phyloP scores from a whole-genome alignment of 1,140 invertebrate species.

The Chymomyza costata region DNA sequence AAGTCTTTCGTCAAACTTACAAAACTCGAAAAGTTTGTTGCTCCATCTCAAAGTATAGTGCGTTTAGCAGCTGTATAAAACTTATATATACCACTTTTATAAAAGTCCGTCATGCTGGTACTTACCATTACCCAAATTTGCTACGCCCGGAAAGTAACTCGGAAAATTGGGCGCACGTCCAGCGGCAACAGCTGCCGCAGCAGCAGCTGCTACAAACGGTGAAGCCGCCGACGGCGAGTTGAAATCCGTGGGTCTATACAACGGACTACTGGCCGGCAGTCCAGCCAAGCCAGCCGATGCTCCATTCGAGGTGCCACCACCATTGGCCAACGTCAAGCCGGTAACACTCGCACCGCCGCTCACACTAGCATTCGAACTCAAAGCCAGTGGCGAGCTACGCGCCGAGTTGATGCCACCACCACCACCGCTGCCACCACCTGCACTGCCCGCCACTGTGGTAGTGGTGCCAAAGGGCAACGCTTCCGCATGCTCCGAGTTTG shows the following conservation, averaged over 20 bases:
- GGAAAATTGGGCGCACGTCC: conserved; percentile 68
- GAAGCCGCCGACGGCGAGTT: conserved; percentile 64
- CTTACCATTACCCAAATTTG: conserved; percentile 67
- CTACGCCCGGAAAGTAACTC: conserved; percentile 65
- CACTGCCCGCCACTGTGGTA: conserved; percentile 33
- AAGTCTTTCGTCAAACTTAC: no score
- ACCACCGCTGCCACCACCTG: conserved; percentile 34
- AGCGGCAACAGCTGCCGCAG: conserved; percentile 61
- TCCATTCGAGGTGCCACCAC: conserved; percentile 59
- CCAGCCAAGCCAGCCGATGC: conserved; percentile 35
- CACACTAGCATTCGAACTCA: conserved; percentile 70
- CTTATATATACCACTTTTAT: no score
- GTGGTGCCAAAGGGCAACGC: conserved; percentile 44
- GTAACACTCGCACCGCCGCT: conserved; percentile 56
- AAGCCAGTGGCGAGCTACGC: conserved; percentile 68
- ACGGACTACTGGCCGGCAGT: conserved; percentile 64
- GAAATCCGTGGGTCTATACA: conserved; percentile 63
- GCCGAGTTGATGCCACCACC: conserved; percentile 60
- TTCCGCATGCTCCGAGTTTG: conserved; percentile 68
- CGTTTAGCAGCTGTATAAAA: no score
- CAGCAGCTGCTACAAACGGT: conserved; percentile 61
- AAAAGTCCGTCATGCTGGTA: no score
- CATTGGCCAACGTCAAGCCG: conserved; percentile 56
- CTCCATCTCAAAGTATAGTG: no score
- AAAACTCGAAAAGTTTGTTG: no score